Conservation (phyloP, 2,797 vertebrate species). For the Cottoperca gobio region DNA sequence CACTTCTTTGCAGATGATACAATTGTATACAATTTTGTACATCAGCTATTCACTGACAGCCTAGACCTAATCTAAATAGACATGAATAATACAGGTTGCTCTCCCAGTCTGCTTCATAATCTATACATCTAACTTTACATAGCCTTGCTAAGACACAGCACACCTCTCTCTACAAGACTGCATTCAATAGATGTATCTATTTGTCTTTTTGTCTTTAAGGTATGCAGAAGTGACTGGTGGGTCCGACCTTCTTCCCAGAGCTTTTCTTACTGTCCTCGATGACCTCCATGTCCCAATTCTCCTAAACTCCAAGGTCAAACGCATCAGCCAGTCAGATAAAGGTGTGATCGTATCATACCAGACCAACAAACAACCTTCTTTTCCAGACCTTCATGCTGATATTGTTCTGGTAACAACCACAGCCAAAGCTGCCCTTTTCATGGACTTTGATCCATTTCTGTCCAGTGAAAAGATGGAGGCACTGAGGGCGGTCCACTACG, state of each 20-base stretch:
- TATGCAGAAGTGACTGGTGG: conserved; percentile 80
- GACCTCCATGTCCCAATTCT: conserved; percentile 55
- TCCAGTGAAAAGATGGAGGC: conserved; percentile 59
- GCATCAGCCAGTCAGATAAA: conserved; percentile 58
- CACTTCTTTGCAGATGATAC: background rate
- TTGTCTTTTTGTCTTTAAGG: background rate
- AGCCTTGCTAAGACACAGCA: no score
- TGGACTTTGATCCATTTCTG: conserved; percentile 79
- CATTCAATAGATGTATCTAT: background rate
- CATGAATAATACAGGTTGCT: background rate
- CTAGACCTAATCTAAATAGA: background rate
- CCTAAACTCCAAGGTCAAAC: conserved; percentile 75
- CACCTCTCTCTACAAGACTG: no score
- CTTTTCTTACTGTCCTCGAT: conserved; percentile 65
- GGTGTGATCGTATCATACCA: conserved; percentile 70
- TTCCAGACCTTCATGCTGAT: conserved; percentile 61
- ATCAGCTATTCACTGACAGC: no score
- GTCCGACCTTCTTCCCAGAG: conserved; percentile 77
- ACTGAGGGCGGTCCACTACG: conserved; percentile 55
- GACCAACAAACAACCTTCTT: rapidly evolving
- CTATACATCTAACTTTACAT: background rate
- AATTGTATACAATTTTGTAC: background rate
- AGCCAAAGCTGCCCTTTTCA: conserved; percentile 81
- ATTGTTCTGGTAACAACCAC: conserved; percentile 80
- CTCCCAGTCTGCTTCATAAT: background rate